Conservation (phyloP, 2,888 invertebrate genomes). For the Alcis repandata region DNA sequence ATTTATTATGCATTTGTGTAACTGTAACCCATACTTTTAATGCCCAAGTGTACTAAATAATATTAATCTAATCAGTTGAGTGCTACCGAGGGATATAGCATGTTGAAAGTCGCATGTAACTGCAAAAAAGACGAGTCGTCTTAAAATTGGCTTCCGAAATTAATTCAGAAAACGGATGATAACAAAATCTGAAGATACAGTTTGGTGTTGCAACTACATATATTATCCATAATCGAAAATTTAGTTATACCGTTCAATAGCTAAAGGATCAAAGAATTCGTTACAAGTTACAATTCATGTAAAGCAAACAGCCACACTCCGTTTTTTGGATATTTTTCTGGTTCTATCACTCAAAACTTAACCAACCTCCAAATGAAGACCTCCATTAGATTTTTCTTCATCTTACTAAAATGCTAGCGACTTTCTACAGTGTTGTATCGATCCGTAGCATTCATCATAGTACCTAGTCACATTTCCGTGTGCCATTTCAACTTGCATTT, state of each 20-base stretch:
- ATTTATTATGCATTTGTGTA: conserved; percentile 72
- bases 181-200: no score
- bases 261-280: no score
- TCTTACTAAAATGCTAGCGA: not conserved
- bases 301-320: no score
- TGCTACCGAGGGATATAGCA: conserved; percentile 14
- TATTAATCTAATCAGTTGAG: conserved; percentile 33
- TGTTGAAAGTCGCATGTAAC: not conserved
- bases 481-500: conserved; percentile 61
- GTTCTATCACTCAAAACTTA: not conserved
- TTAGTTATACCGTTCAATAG: no score
- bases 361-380: no score
- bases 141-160: no score
- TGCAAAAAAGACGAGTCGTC: no score
- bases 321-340: not conserved
- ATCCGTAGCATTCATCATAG: conserved; percentile 22
- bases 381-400: no score
- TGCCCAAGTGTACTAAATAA: conserved; percentile 53
- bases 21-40: conserved; percentile 56
- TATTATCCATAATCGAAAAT: no score
- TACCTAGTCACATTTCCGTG: conserved; percentile 66
- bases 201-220: no score
- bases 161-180: no score
- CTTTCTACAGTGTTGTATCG: conserved; percentile 6
- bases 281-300: no score